These are phyloP conservation scores for Elephas maximus DNA, from an alignment of 2,113 vertebrate genomes.

Conservation along the genomic window DNA sequence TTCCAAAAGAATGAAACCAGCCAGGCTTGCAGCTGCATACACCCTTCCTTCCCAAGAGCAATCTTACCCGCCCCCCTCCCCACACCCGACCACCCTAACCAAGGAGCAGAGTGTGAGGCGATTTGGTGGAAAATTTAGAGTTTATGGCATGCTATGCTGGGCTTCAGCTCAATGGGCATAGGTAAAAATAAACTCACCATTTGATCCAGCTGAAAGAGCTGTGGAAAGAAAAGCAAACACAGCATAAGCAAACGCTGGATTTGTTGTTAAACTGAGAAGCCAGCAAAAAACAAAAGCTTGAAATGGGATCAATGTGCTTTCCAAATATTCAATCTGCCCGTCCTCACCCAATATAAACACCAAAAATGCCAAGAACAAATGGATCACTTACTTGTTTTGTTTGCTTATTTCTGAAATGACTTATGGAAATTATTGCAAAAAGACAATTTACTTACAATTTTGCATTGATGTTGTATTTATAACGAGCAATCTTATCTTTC, in stretches of 20 bases:
- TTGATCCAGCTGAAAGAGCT: conserved; percentile 94
- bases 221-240: conserved; percentile 76
- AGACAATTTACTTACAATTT: background rate
- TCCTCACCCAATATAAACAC: background rate
- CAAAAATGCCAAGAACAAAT: conserved; percentile 18
- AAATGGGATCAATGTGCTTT: background rate
- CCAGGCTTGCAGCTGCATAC: background rate
- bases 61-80: background rate
- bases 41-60: background rate
- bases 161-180: background rate
- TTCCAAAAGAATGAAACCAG: background rate
- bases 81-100: background rate
- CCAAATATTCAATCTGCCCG: background rate
- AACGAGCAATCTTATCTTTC: background rate
- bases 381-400: background rate
- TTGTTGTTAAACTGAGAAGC: conserved; percentile 19
- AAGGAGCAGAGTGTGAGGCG: background rate
- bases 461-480: conserved; percentile 10
- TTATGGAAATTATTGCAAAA: conserved; percentile 13
- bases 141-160: background rate
- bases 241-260: background rate
- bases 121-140: background rate
- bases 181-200: conserved; percentile 91
- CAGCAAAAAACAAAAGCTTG: background rate
- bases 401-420: conserved; percentile 40